A percentile compares a stretch with the other conserved stretches of the same genome.
Evolutionary conservation across 2,113 vertebrate genomes (phyloP).

Genomic region (Oreochromis spilurus): DNA sequence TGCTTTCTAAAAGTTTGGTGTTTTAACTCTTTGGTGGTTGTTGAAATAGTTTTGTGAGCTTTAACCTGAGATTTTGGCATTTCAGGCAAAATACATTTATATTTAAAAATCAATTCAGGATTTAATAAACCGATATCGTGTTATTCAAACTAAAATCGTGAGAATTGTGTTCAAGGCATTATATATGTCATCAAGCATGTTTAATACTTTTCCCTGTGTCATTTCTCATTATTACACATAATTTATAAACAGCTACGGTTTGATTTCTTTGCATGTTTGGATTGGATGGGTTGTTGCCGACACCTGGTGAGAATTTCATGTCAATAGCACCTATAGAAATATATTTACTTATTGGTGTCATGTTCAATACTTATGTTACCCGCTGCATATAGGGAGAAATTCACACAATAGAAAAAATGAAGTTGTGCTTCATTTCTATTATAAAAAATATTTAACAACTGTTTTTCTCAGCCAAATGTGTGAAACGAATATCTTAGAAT

Average conservation of each 20-base stretch:
- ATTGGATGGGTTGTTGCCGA: rapidly evolving
- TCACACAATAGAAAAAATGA: not conserved
- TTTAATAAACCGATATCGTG: rapidly evolving
- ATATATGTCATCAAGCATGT: no score
- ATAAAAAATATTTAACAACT: not conserved
- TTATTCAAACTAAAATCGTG: rapidly evolving
- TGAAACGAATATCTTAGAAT: not conserved
- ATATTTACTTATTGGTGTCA: not conserved
- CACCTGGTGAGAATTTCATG: no score
- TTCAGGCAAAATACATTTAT: no score
- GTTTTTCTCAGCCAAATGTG: not conserved
- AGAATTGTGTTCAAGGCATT: rapidly evolving
- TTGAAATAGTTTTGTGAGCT: no score
- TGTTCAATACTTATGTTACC: rapidly evolving
- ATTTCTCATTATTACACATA: no score
- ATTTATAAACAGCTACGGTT: no score
- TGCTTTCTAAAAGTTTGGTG: no score
- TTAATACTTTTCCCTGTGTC: rapidly evolving
- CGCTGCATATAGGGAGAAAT: rapidly evolving
- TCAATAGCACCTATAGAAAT: no score
- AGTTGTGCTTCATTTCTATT: not conserved
- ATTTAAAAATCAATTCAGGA: no score
- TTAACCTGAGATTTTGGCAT: no score
- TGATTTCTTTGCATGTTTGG: no score
- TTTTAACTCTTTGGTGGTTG: no score